phyloP scores from a whole-genome alignment of 1,140 invertebrate genomes.

The Aleiodes sp. region DNA sequence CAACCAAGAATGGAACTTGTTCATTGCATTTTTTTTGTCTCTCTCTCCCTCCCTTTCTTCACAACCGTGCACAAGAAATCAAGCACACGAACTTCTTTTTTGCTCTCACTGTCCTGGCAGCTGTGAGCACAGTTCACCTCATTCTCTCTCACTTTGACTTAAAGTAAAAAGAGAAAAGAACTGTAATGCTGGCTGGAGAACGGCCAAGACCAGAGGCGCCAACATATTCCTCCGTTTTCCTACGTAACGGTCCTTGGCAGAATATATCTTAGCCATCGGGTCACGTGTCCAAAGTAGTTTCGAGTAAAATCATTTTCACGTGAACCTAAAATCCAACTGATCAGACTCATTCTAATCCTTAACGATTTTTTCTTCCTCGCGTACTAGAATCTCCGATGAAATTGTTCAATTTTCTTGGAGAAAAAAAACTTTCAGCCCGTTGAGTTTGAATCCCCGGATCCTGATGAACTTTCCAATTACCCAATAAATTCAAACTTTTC shows the following conservation, averaged over 20 bases:
- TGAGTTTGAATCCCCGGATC: conserved; percentile 15
- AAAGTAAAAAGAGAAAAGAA: background rate
- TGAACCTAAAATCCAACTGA: too few species aligned
- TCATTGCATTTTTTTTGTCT: conserved; percentile 1
- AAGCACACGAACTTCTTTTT: conserved; percentile 17
- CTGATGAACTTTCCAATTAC: conserved; percentile 28
- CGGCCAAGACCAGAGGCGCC: conserved; percentile 50
- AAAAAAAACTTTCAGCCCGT: background rate
- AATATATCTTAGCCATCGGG: conserved; percentile 26
- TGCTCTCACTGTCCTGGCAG: conserved; percentile 40
- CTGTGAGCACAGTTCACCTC: conserved; percentile 21
- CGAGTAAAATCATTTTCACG: too few species aligned
- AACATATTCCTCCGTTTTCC: conserved; percentile 49
- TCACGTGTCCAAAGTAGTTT: too few species aligned
- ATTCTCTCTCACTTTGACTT: background rate
- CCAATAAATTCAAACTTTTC: conserved; percentile 33
- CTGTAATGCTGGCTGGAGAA: conserved; percentile 35
- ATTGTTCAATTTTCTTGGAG: background rate
- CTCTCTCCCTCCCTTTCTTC: background rate
- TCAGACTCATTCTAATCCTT: conserved; percentile 3
- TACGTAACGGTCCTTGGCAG: conserved; percentile 48
- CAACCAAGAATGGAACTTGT: background rate
- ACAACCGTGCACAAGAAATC: background rate
- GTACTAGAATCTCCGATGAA: background rate
- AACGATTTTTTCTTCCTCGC: too few species aligned